Evolutionary conservation across 2,888 invertebrate species (phyloP).

Genomic region (Apodemia mormo): DNA sequence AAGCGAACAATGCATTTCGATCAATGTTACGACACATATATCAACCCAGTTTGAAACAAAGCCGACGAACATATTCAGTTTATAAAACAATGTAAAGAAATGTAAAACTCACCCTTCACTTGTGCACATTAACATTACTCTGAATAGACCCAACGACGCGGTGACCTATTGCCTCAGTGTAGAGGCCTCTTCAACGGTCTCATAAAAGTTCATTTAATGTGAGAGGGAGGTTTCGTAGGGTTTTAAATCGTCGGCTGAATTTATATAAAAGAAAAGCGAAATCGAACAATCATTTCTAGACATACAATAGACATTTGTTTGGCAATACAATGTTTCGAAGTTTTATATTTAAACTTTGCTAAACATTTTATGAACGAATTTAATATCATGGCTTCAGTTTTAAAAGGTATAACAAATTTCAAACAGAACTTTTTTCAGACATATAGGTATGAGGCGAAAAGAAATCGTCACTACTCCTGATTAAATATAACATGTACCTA

Average conservation of each 20-base stretch:
- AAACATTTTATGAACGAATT: neutral
- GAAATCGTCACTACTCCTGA: too few relatives aligned
- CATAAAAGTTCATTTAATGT: slow-evolving; percentile 57
- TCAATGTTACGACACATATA: slow-evolving; percentile 36
- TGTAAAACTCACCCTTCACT: slow-evolving; percentile 19
- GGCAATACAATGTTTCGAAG: slow-evolving; percentile 3
- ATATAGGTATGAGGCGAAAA: too few relatives aligned
- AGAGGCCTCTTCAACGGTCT: slow-evolving; percentile 45
- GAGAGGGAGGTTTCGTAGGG: slow-evolving; percentile 50
- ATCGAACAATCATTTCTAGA: slow-evolving; percentile 15
- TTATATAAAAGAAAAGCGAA: slow-evolving; percentile 14
- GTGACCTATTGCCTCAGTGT: slow-evolving; percentile 55
- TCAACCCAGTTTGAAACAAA: slow-evolving; percentile 31
- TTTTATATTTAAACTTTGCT: neutral
- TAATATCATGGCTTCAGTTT: too few relatives aligned
- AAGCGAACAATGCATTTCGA: slow-evolving; percentile 43
- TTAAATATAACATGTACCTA: too few relatives aligned
- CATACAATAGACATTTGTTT: slow-evolving; percentile 11
- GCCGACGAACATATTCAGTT: slow-evolving; percentile 23
- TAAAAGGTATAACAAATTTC: too few relatives aligned
- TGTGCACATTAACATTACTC: slow-evolving; percentile 37
- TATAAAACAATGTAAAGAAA: slow-evolving; percentile 23
- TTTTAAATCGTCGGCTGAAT: slow-evolving; percentile 42
- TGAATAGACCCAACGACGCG: slow-evolving; percentile 42
- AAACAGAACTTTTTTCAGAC: neutral